These are phyloP conservation scores for Chaenocephalus aceratus DNA, from an alignment of 2,113 vertebrate species.

Conservation along the genomic window DNA sequence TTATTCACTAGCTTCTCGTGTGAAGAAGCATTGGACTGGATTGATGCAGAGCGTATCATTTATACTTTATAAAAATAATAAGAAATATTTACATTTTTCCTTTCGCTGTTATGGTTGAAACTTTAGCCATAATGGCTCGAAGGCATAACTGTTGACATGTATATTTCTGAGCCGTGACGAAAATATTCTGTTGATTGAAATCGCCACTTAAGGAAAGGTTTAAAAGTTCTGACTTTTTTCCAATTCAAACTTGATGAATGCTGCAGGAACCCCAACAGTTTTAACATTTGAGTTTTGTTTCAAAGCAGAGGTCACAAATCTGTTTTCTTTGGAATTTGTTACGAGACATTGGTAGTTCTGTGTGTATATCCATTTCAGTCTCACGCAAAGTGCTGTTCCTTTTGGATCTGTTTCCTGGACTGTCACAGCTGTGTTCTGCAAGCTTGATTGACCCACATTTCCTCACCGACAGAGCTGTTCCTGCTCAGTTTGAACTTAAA, in stretches of 20 bases:
- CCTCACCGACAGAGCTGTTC: constrained; percentile 54
- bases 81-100: neutral
- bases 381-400: constrained; percentile 71
- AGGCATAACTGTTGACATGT: constrained; percentile 12
- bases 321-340: constrained; percentile 60
- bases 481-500: constrained; percentile 29
- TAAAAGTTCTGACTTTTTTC: constrained; percentile 13
- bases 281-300: constrained; percentile 57
- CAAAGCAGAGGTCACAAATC: constrained; percentile 63
- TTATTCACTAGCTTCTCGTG: neutral
- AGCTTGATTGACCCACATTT: constrained; percentile 62
- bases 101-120: constrained; percentile 4
- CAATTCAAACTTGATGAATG: constrained; percentile 55
- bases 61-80: neutral
- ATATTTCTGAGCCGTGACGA: constrained; percentile 10
- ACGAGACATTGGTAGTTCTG: constrained; percentile 53
- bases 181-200: constrained; percentile 18
- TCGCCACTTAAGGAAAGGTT: neutral
- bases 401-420: constrained; percentile 72
- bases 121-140: neutral
- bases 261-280: constrained; percentile 41
- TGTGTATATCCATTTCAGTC: constrained; percentile 76
- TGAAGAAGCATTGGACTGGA: neutral
- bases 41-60: neutral
- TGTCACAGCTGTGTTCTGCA: constrained; percentile 43